Conservation (phyloP, 2,113 vertebrate species). For the Turdus rufiventris region DNA sequence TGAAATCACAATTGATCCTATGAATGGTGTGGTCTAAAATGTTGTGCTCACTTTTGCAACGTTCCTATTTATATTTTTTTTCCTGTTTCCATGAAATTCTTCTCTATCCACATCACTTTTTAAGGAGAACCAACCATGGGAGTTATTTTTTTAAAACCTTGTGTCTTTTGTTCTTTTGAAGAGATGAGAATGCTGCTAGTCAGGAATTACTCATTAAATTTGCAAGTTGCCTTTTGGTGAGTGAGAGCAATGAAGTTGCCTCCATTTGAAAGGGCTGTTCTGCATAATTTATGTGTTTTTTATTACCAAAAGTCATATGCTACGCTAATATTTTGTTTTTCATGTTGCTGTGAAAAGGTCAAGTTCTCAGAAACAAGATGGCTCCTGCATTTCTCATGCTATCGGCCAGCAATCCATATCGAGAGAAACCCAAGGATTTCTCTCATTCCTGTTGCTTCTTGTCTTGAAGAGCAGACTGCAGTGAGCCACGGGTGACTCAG, state of each 20-base stretch:
- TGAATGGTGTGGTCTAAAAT: background rate
- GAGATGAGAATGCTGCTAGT: background rate
- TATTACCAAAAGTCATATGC: background rate
- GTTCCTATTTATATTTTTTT: background rate
- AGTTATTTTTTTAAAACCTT: background rate
- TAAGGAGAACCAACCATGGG: background rate
- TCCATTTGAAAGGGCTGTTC: background rate
- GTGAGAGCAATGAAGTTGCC: background rate
- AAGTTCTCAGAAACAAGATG: background rate
- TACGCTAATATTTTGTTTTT: background rate
- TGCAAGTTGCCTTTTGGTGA: background rate
- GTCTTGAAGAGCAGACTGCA: background rate
- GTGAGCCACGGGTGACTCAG: fast-evolving
- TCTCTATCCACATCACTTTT: background rate
- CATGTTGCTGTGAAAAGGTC: background rate
- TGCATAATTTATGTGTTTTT: background rate
- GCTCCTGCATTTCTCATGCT: background rate
- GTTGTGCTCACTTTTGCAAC: background rate
- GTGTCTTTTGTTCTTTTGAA: background rate
- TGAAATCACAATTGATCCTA: background rate
- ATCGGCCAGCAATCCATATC: background rate
- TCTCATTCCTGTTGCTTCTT: background rate
- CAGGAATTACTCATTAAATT: background rate
- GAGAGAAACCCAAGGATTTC: background rate
- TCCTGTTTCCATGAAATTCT: background rate